phyloP scores from a whole-genome alignment of 2,797 vertebrate species.

The Thamnophis elegans region DNA sequence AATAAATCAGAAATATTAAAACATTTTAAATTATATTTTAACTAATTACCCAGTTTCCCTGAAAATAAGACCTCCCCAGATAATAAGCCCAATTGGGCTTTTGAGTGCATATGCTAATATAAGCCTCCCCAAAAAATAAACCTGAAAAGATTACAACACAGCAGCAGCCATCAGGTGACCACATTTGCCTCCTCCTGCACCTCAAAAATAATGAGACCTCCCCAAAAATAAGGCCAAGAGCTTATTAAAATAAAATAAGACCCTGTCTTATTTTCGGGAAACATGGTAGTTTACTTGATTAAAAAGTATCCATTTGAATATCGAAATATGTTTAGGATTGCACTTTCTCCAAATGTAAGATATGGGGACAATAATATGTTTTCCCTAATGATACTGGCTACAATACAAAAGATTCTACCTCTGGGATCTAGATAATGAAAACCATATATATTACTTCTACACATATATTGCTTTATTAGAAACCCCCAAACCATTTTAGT shows the following conservation, averaged over 20 bases:
- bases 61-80: no score
- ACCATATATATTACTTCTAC: not conserved
- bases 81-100: no score
- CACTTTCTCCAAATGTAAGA: not conserved
- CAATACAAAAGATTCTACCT: not conserved
- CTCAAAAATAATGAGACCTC: no score
- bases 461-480: slow-evolving; percentile 1
- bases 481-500: not conserved
- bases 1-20: not conserved
- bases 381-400: not conserved
- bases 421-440: not conserved
- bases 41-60: not conserved
- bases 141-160: no score
- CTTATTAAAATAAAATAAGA: no score
- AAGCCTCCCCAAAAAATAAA: no score
- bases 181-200: no score
- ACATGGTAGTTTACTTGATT: not conserved
- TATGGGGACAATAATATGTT: not conserved
- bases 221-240: no score
- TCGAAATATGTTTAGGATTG: not conserved
- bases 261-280: no score
- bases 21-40: not conserved
- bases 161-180: no score
- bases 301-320: not conserved
- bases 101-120: no score